Evolutionary conservation across 2,113 vertebrate genomes (phyloP), one percentile per base, ranked within the genome.

Genomic region (Coreoperca whiteheadi): DNA sequence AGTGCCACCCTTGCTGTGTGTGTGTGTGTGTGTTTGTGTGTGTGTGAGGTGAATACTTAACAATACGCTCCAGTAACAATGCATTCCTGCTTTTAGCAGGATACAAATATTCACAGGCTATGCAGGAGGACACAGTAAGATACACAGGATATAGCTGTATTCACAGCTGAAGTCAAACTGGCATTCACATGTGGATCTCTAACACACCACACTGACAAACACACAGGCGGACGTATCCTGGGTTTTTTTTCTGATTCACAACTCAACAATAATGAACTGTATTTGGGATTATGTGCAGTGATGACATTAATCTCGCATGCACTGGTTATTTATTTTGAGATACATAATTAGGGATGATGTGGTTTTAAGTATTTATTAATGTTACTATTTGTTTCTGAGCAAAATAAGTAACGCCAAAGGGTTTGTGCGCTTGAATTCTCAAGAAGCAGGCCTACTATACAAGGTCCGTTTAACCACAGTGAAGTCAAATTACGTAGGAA

Each of bases 1-100:
- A 94, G 93, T 94, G 91, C 92, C 91, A 85, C 79, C 85, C 53
- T 92, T 85, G 88, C 86, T 91, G 2, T 8, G 81, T 82, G 54
- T 79, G 79, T 64, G 60, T 77, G 64, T 68, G 48, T 70, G 61
- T 65, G 79, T 72, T 77, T 70, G 76, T 78, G 74, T 63, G 63
- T 77, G 64, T 65, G n/a, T 34, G 8, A 66, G 64, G 41, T 48
- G 39, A 63, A 71, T 76, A 81, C 63, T 65, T 54, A 73, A 50
- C 21, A 56, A 56, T 41, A 41, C 34, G 41, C 21, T 57, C 5
- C n/a, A 21, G 61, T 48, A 81, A 57, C 39, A 76, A 48, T 63
- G 23, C 20, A 68, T 66, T 77, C 18, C 16, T 54, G 14, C 48
- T 72, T 46, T 2, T 69, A 48, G 34, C 39, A 51, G 21, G 20